Evolutionary conservation across 2,797 vertebrate species (phyloP), one percentile per base, ranked within the genome.

Genomic region (Schizothorax lantsangensis): DNA sequence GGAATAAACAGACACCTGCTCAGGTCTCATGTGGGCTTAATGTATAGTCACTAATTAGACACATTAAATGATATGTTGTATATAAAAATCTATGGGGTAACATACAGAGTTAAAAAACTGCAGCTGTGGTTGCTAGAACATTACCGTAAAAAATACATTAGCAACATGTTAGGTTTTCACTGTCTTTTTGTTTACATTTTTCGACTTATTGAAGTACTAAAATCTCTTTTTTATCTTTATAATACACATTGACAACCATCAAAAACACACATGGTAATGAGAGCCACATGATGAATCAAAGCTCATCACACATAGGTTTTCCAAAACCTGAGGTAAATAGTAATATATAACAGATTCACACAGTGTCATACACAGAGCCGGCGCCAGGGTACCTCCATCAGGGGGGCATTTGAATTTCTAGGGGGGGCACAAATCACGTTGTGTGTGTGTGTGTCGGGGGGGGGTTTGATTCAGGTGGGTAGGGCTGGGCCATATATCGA

Each of bases 1-100:
- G 30, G 49, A 77, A 54, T 77, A 77, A 77, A 77, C 17, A 14
- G n/a, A 74, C 45, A 8, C 79, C 43, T 43, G 59, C 23, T 26
- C 36, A 66, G 6, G 10, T 81, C 26, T 33, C 40, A 47, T 23
- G 26, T 72, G 69, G 36, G n/a, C 9, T 26, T 73, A 57, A 30
- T 59, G 15, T 72, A 26, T 40, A 72, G n/a, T 21, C 2, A n/a
- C 33, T 52, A 52, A 38, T 40, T 23, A 43, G 49, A 71, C 47
- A n/a, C n/a, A 59, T 81, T 79, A 8, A 62, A 26, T 80, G 23
- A 47, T 12, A 49, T 12, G 10, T 11, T 68, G 15, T 74, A 26
- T n/a, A 23, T 75, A 75, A 2, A 30, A 49, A 75, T 33, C 15
- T 66, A 3, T 66, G 6, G 14, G 62, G 12, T 66, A 66, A 30